Base-by-base conservation (phyloP, 1,140 invertebrate genomes). In the Drosophila paulistorum region DNA sequence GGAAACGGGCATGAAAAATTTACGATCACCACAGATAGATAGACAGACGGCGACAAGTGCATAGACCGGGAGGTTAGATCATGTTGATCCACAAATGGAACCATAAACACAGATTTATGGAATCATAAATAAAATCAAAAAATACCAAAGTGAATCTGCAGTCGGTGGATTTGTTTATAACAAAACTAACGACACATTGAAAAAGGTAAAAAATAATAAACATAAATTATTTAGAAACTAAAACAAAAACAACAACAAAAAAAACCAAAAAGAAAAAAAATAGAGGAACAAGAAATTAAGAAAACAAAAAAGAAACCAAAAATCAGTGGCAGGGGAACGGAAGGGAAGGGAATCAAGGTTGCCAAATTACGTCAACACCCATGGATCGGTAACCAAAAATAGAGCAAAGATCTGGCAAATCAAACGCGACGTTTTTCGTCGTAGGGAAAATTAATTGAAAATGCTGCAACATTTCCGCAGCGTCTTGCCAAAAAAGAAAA, bases 191-290 rank as follows among this genome's bases (percentile, higher is more conserved):
- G 83, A 89, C 79, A 87, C 62, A 83, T 89, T 86, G 84, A 71
- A 72, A 87, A 86, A 87, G 89, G 84, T 84, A 89, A 87, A 87
- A 82, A 89, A 89, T 74, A 89, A 87, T 87, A 87, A 89, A 89
- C 70, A 87, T 89, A 87, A 87, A 87, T 87, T 83, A 87, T 87
- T 87, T 57, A 37, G 37, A 71, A 61, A 75, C 60, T 65, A 79
- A 68, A 73, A 30, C 72, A 59, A 79, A 68, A 73, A 7, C 72
- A 59, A 42, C 42, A 64, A 81, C 79, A 71, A 54, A 39, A 54
- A 39, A 58, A 33, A 30, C 30, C 23, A 26, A 30, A 30, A 14
- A 45, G 59, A 66, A 42, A 65, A 58, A 62, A 63, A 23, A 23
- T 23, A 23, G 42, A 70, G 60, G 11, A 13, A 39, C 33, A 39